A percentile compares a stretch with the other conserved stretches of the same genome.
phyloP scores from a whole-genome alignment of 2,113 vertebrate genomes.

The Gallinago undulata region DNA sequence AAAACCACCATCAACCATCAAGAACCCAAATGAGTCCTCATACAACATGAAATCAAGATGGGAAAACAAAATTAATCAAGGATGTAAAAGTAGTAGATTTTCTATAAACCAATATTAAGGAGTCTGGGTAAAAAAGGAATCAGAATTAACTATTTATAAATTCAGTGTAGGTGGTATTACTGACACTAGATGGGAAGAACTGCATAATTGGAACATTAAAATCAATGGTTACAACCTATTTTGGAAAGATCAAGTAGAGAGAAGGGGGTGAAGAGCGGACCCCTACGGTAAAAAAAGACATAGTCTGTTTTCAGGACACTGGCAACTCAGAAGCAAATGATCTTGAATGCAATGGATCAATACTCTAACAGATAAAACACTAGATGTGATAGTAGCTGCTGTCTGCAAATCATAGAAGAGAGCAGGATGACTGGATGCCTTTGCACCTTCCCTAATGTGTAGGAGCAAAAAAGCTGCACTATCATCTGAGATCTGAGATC shows the following conservation, averaged over 20 bases:
- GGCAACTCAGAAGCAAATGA: slow-evolving; percentile 28
- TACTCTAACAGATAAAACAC: slow-evolving; percentile 40
- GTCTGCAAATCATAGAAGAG: slow-evolving; percentile 39
- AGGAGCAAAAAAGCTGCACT: not conserved
- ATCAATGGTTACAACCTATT: slow-evolving; percentile 20
- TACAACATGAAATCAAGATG: not conserved
- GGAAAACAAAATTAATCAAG: not conserved
- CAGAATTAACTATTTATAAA: not conserved
- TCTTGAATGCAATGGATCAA: slow-evolving; percentile 26
- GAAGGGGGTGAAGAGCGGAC: not conserved
- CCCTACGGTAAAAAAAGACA: not conserved
- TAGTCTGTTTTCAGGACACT: not conserved
- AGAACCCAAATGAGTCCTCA: not conserved
- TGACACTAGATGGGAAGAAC: not conserved
- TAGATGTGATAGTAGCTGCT: slow-evolving; percentile 31
- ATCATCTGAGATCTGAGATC: not conserved
- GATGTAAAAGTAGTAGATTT: not conserved
- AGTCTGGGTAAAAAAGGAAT: not conserved
- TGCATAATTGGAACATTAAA: not conserved
- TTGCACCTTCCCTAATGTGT: not conserved
- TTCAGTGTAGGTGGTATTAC: not conserved
- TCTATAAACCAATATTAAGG: not conserved
- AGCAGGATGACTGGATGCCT: slow-evolving; percentile 8
- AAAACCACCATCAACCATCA: not conserved
- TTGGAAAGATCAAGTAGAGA: slow-evolving; percentile 4